Evolutionary conservation across 2,797 vertebrate species (phyloP).

Genomic region (Xenopus petersii): DNA sequence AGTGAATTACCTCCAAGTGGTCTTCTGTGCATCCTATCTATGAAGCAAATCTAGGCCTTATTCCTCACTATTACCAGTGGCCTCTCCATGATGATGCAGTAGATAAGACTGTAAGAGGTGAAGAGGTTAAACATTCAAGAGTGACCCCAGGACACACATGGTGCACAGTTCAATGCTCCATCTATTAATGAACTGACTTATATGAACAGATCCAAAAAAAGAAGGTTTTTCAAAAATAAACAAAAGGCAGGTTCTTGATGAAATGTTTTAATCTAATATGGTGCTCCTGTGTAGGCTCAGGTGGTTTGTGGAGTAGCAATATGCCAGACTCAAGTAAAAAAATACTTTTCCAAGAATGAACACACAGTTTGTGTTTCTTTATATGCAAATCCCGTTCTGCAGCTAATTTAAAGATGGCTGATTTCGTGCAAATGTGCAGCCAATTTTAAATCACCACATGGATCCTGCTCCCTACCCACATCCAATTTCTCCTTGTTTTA

Average conservation of each 20-base stretch:
- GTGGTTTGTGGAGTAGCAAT: background rate
- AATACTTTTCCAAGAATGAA: slow-evolving; percentile 10
- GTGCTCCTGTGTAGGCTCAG: background rate
- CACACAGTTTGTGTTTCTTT: slow-evolving; percentile 1
- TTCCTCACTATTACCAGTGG: background rate
- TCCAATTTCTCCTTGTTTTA: slow-evolving; percentile 1
- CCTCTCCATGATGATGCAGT: background rate
- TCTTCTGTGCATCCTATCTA: background rate
- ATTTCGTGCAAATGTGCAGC: slow-evolving; percentile 32
- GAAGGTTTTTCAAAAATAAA: too few species aligned
- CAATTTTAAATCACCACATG: slow-evolving; percentile 27
- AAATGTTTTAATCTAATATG: background rate
- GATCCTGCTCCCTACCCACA: background rate
- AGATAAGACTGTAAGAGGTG: slow-evolving; percentile 2
- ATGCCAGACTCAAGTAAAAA: slow-evolving; percentile 21
- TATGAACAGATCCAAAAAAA: background rate
- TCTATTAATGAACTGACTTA: slow-evolving; percentile 1
- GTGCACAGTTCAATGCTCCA: slow-evolving; percentile 4
- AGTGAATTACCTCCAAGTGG: background rate
- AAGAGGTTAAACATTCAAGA: slow-evolving; percentile 1
- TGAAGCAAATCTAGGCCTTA: background rate
- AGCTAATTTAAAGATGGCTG: slow-evolving; percentile 28
- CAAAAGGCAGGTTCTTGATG: background rate
- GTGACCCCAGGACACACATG: background rate
- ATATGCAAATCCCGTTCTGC: background rate